These are phyloP conservation scores for Grallaria varia DNA, from an alignment of 2,113 vertebrate genomes.

Conservation along the genomic window DNA sequence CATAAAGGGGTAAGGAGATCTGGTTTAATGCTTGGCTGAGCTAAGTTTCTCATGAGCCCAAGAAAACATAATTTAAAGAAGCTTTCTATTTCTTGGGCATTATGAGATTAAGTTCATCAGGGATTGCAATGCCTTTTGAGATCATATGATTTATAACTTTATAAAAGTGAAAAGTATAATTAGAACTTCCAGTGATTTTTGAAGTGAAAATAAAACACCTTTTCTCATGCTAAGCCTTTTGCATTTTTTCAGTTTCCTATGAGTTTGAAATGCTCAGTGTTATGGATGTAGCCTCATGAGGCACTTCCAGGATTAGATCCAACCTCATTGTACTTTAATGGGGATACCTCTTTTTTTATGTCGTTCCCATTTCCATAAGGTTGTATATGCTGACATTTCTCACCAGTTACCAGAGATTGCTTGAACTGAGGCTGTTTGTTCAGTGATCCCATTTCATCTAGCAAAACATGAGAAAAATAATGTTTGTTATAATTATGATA, in stretches of 20 bases:
- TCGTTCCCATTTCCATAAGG: not conserved
- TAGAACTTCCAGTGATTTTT: not conserved
- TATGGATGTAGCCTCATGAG: not conserved
- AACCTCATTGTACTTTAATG: not conserved
- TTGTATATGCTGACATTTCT: not conserved
- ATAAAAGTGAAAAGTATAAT: conserved; percentile 4
- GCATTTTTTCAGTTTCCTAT: not conserved
- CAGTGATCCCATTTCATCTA: not conserved
- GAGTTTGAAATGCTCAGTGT: not conserved
- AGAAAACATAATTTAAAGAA: conserved; percentile 1
- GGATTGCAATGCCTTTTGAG: not conserved
- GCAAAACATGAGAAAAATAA: not conserved
- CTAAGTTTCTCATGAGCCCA: not conserved
- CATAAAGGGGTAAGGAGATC: not conserved
- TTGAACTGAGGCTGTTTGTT: not conserved
- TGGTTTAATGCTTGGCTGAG: conserved; percentile 1
- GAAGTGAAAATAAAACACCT: not conserved
- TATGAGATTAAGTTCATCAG: conserved; percentile 18
- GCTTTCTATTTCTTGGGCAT: conserved; percentile 5
- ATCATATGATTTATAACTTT: conserved; percentile 1
- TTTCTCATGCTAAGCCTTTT: not conserved
- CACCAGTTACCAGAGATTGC: not conserved
- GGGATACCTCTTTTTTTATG: accelerated
- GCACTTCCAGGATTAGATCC: not conserved
- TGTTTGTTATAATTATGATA: not conserved